A percentile compares a stretch with the other conserved stretches of the same genome.
Conservation (phyloP, 2,113 vertebrate genomes). For the Heloderma charlesbogerti region DNA sequence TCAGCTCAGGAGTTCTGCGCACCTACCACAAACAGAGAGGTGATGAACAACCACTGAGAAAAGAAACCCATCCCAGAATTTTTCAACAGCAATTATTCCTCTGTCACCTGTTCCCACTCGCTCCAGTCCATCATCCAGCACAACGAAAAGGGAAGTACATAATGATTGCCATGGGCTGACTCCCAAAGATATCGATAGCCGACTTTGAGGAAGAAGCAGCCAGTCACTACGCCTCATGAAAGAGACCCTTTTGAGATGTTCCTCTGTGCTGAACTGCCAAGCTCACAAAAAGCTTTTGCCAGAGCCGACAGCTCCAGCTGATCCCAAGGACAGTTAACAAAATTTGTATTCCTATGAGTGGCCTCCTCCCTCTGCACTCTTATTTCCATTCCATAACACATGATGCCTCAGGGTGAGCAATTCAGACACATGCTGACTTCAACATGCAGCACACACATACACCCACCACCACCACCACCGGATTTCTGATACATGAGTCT, state of each 20-base stretch:
- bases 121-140: background rate
- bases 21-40: background rate
- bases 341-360: constrained; percentile 19
- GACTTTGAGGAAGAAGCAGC: constrained; percentile 18
- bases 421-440: constrained; percentile 10
- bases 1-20: background rate
- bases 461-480: background rate
- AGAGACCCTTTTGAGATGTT: constrained; percentile 19
- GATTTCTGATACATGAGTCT: no score
- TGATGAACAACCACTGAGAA: background rate
- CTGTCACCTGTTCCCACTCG: background rate
- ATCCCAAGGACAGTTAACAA: constrained; percentile 48
- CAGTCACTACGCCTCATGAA: constrained; percentile 22
- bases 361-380: background rate
- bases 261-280: constrained; percentile 37
- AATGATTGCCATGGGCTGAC: constrained; percentile 5
- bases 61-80: background rate
- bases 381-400: constrained; percentile 33
- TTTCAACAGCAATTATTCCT: background rate
- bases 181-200: background rate
- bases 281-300: constrained; percentile 44
- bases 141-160: background rate
- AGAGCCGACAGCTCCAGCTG: constrained; percentile 23
- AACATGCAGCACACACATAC: background rate
- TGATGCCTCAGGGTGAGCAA: constrained; percentile 31